phyloP scores from a whole-genome alignment of 2,797 vertebrate genomes.

The Zalophus californianus region DNA sequence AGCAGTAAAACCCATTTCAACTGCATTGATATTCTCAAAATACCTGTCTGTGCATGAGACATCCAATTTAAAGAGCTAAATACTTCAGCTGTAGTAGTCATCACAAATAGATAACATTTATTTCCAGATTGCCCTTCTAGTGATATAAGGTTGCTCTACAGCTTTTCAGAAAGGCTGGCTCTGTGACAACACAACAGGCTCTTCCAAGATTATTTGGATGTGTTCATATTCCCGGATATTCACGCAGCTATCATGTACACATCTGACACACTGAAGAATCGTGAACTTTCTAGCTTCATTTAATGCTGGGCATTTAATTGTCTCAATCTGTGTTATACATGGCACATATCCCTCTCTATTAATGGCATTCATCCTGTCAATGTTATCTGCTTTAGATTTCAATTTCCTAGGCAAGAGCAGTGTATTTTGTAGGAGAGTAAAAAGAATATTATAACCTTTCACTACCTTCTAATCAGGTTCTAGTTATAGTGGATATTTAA shows the following conservation, averaged over 20 bases:
- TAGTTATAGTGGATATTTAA: constrained; percentile 28
- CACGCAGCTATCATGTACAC: not conserved
- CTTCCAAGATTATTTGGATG: not conserved
- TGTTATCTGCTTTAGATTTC: constrained; percentile 59
- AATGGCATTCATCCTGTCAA: constrained; percentile 45
- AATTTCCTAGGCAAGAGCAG: constrained; percentile 50
- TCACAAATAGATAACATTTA: not conserved
- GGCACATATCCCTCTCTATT: not conserved
- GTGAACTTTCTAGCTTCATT: not conserved
- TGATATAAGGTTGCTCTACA: not conserved
- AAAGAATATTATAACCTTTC: not conserved
- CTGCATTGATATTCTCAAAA: not conserved
- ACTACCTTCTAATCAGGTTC: not conserved
- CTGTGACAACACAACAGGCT: not conserved
- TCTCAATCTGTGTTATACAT: not conserved
- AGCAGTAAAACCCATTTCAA: not conserved
- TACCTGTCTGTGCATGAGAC: not conserved
- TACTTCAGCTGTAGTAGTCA: not conserved
- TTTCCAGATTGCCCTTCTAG: constrained; percentile 10
- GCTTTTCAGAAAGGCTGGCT: not conserved
- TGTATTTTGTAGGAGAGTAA: constrained; percentile 45
- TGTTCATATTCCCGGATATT: constrained; percentile 11
- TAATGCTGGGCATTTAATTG: not conserved
- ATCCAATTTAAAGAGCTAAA: constrained; percentile 23
- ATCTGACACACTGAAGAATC: not conserved